Evolutionary conservation across 1,140 invertebrate genomes (phyloP).

Genomic region (Zaprionus camerounensis): DNA sequence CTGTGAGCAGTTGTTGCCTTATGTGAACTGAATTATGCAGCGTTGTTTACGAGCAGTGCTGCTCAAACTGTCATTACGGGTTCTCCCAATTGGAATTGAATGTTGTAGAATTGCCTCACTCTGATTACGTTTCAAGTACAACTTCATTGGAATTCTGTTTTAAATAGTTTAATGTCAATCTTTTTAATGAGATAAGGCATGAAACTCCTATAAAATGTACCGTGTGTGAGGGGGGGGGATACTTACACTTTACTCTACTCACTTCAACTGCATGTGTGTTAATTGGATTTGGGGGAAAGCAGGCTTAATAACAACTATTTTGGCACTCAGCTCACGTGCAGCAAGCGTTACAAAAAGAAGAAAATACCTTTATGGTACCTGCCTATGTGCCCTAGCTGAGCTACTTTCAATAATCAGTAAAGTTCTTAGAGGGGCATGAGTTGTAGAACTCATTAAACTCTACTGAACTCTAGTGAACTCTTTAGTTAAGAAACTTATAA

Average conservation of each 20-base stretch:
- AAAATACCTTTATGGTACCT: neutral
- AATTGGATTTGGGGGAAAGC: constrained; percentile 49
- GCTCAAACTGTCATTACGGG: constrained; percentile 30
- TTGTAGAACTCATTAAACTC: neutral
- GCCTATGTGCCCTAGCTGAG: neutral
- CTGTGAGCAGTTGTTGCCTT: constrained; percentile 61
- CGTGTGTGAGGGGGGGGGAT: neutral
- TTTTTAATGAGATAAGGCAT: constrained; percentile 6
- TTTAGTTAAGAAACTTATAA: neutral
- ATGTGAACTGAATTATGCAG: constrained; percentile 57
- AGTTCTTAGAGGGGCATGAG: neutral
- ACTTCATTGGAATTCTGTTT: neutral
- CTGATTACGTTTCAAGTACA: constrained; percentile 7
- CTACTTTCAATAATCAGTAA: neutral
- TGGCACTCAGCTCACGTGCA: constrained; percentile 48
- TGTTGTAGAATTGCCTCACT: neutral
- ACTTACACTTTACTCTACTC: too few species aligned
- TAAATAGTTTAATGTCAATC: constrained; percentile 5
- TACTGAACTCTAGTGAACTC: neutral
- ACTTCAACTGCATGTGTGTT: constrained; percentile 15
- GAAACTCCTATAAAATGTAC: neutral
- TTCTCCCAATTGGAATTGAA: constrained; percentile 6
- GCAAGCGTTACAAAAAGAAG: constrained; percentile 22
- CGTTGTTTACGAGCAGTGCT: constrained; percentile 8
- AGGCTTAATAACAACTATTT: constrained; percentile 15